A percentile compares a stretch with the other conserved stretches of the same genome.
These are phyloP conservation scores for Tenthredo amoena DNA, from an alignment of 2,888 invertebrate genomes.

Conservation along the genomic window DNA sequence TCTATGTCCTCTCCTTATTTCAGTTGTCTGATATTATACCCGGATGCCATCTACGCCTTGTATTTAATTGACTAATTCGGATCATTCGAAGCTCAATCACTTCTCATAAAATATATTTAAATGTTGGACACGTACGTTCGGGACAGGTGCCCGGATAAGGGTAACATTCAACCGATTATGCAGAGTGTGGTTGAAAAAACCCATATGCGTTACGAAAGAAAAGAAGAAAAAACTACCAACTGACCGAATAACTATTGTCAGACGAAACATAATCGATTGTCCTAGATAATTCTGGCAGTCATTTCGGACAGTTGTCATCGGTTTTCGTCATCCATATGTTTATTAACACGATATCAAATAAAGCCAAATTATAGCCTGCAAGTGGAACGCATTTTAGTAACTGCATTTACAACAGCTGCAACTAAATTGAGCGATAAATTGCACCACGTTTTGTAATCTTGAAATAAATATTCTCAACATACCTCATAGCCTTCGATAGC, in stretches of 20 bases:
- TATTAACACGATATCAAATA: not conserved
- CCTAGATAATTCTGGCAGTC: slow-evolving; percentile 13
- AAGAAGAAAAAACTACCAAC: not conserved
- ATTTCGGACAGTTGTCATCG: not conserved
- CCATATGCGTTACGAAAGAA: slow-evolving; percentile 28
- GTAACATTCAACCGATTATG: slow-evolving; percentile 57
- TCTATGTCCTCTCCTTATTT: not conserved
- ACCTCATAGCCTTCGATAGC: slow-evolving; percentile 75
- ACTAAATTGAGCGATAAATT: not conserved
- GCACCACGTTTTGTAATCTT: not conserved
- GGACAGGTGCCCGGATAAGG: slow-evolving; percentile 69
- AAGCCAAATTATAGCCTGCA: not conserved
- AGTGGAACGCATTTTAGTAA: not conserved
- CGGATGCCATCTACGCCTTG: not conserved
- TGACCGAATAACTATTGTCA: slow-evolving; percentile 61
- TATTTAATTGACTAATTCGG: not conserved
- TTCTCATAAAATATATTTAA: slow-evolving; percentile 74
- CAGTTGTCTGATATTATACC: not conserved
- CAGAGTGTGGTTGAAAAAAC: slow-evolving; percentile 56
- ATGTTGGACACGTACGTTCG: slow-evolving; percentile 67
- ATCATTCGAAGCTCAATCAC: not conserved
- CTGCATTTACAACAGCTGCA: slow-evolving; percentile 31
- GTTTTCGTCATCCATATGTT: not conserved
- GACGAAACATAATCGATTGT: slow-evolving; percentile 45
- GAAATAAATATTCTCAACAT: not conserved